Percentiles rank a stretch among this genome's conserved stretches.
These are phyloP conservation scores for Chiroxiphia lanceolata DNA, from an alignment of 2,797 vertebrate genomes.

Conservation along the genomic window DNA sequence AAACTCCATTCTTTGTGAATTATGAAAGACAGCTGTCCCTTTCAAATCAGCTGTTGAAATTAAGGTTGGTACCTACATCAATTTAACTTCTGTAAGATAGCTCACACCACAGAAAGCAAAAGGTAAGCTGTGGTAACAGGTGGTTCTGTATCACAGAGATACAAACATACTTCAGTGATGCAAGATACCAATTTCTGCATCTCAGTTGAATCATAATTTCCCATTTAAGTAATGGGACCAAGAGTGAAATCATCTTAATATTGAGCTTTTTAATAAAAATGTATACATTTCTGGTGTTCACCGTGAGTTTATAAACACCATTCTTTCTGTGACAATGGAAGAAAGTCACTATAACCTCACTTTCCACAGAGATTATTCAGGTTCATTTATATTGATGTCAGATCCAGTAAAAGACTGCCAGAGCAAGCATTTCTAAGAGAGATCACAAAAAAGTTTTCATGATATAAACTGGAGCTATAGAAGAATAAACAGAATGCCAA, in stretches of 20 bases:
- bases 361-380: background rate
- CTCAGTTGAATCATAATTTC: background rate
- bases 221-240: background rate
- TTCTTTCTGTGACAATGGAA: background rate
- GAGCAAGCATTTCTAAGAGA: background rate
- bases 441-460: background rate
- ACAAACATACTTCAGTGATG: background rate
- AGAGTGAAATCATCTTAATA: background rate
- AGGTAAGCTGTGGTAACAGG: background rate
- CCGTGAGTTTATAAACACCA: fast-evolving
- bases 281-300: background rate
- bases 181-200: background rate
- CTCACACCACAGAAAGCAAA: background rate
- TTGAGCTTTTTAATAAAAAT: background rate
- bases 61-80: background rate
- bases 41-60: background rate
- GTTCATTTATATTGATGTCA: background rate
- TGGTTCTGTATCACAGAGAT: background rate
- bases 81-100: background rate
- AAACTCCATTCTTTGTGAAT: background rate
- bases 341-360: background rate
- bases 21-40: background rate
- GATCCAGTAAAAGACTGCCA: background rate
- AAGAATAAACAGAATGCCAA: background rate
- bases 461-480: background rate